Base-by-base conservation (phyloP, 2,113 vertebrate genomes). In the Polypterus senegalus region DNA sequence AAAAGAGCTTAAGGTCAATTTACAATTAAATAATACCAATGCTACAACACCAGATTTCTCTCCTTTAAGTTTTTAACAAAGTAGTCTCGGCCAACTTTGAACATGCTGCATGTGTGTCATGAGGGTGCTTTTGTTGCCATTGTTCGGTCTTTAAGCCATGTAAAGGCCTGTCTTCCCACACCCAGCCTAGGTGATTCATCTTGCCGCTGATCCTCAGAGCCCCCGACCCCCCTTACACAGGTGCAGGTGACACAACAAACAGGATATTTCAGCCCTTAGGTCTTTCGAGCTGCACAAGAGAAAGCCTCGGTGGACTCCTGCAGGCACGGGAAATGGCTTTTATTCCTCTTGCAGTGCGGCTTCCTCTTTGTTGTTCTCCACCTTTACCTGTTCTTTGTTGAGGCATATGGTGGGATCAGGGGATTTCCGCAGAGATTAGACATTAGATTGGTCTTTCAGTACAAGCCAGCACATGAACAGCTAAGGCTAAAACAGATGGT, bases 351-450 rank as follows among this genome's bases (percentile, higher is more conserved):
- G 53, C 47, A 6, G 27, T 80, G 63, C 67, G 63, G 64, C 59
- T 60, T 48, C 67, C 70, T 73, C 71, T 77, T 77, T 75, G 63
- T 69, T 74, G 65, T 68, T 46, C 59, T 58, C 56, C 27, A 45
- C 46, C 6, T 58, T 58, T 58, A 10, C 68, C 80, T 77, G 75
- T 60, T 68, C 67, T 77, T 73, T 77, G 63, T 47, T 67, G 67
- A 77, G 67, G 67, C 71, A 63, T 11, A 10, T 49, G 47, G 47
- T 11, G 52, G 46, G 11, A 27, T 11, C 27, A 46, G 74, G 65
- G 66, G 70, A 81, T 84, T 84, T 81, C 72, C 71, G 77, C 69
- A 54, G 48, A 54, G 74, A 78, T 77, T 72, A 75, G 43, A 74
- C 59, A 63, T 11, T 66, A 64, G 11, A 11, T 46, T 67, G 67